These are phyloP conservation scores for Drosophila orosa DNA, from an alignment of 1,140 invertebrate species.

Conservation along the genomic window DNA sequence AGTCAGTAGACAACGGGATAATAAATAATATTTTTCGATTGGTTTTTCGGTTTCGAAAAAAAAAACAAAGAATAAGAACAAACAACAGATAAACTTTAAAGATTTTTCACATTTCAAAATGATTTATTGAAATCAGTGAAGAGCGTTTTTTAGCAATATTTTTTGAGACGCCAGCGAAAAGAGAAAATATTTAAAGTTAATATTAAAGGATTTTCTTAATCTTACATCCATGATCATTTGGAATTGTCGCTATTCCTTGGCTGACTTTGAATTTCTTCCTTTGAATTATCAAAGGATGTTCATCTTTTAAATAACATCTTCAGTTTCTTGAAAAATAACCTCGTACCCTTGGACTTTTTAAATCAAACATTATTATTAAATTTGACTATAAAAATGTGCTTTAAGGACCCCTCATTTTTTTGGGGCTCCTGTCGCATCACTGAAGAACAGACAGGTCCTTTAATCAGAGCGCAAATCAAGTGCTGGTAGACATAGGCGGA, in stretches of 20 bases:
- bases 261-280: too few relatives aligned
- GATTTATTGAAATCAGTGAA: too few relatives aligned
- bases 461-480: constrained; percentile 49
- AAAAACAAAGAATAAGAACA: not conserved
- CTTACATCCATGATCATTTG: too few relatives aligned
- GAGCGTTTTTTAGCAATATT: too few relatives aligned
- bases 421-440: not conserved
- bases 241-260: too few relatives aligned
- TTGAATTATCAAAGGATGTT: too few relatives aligned
- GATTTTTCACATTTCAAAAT: too few relatives aligned
- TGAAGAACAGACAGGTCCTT: constrained; percentile 17
- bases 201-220: too few relatives aligned
- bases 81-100: not conserved
- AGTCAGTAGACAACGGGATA: not conserved
- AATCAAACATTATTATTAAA: not conserved
- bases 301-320: too few relatives aligned
- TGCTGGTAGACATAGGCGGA: constrained; percentile 54
- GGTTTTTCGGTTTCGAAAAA: not conserved
- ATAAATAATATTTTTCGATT: not conserved
- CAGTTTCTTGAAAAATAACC: not conserved
- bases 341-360: not conserved
- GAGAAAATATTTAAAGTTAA: too few relatives aligned
- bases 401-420: not conserved
- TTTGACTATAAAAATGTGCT: too few relatives aligned
- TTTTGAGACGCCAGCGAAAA: too few relatives aligned